phyloP scores from a whole-genome alignment of 1,140 invertebrate species.

The Drosophila ironensis region DNA sequence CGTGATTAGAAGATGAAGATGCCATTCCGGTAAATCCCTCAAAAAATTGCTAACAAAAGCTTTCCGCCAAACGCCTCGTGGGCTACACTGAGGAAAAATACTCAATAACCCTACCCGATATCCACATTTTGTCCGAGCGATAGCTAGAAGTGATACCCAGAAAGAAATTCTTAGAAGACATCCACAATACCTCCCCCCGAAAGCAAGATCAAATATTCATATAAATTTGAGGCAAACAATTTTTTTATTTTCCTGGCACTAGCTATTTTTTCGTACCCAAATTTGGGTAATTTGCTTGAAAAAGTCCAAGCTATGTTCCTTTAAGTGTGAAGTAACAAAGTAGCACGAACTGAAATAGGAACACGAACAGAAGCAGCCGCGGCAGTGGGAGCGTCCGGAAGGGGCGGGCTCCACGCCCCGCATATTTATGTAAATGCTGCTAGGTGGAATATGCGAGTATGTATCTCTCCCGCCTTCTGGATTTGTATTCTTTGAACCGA shows the following conservation, averaged over 20 bases:
- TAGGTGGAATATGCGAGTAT: constrained; percentile 34
- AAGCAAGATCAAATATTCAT: no score
- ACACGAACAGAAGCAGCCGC: constrained; percentile 17
- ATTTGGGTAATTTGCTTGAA: no score
- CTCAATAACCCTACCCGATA: no score
- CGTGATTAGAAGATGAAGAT: constrained; percentile 46
- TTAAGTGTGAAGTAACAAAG: constrained; percentile 19
- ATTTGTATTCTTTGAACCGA: constrained; percentile 47
- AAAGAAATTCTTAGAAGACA: no score
- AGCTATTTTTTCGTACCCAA: neutral
- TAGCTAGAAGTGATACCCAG: no score
- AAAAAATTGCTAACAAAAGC: constrained; percentile 43
- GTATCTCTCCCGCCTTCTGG: constrained; percentile 46
- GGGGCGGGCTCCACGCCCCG: constrained; percentile 5
- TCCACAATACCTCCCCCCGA: no score
- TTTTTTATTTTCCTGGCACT: no score
- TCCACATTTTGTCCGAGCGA: no score
- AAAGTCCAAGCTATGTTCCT: neutral
- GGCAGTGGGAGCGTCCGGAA: neutral
- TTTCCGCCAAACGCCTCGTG: neutral
- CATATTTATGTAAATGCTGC: constrained; percentile 41
- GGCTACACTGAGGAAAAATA: constrained; percentile 9
- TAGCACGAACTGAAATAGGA: constrained; percentile 28
- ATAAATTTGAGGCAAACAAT: no score
- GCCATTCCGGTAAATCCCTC: constrained; percentile 41